Evolutionary conservation across 1,140 invertebrate species (phyloP).

Genomic region (Andrena cerasifolii): DNA sequence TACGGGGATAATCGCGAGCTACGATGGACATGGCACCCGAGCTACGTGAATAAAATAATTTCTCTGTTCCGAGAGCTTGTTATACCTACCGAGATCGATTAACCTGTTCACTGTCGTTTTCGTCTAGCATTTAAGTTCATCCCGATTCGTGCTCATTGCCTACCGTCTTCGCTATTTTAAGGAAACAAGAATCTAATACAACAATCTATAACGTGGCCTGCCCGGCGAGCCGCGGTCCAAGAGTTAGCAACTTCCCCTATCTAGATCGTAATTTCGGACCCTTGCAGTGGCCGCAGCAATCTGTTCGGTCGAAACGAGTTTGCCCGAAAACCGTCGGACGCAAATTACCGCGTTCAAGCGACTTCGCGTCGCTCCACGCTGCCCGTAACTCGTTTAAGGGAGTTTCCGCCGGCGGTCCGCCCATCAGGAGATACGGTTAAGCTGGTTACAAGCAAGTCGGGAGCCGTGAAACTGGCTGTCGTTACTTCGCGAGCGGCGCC

Average conservation of each 20-base stretch:
- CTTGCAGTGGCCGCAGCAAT: too few species aligned
- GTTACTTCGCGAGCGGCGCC: not conserved
- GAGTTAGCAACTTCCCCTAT: too few species aligned
- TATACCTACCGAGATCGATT: not conserved
- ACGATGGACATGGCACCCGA: not conserved
- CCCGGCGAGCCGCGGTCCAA: too few species aligned
- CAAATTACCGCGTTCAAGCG: not conserved
- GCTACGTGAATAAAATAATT: not conserved
- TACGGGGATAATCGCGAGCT: constrained; percentile 34
- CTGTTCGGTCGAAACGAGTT: not conserved
- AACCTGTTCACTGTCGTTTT: too few species aligned
- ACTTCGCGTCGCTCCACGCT: not conserved
- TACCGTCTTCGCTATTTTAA: too few species aligned
- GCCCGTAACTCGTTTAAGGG: constrained; percentile 24
- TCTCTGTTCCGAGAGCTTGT: too few species aligned
- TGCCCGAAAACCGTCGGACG: not conserved
- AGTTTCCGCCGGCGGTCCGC: not conserved
- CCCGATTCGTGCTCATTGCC: too few species aligned
- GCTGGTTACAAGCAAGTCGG: not conserved
- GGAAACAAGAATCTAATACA: too few species aligned
- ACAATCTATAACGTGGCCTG: too few species aligned
- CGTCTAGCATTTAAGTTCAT: too few species aligned
- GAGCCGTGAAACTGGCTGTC: constrained; percentile 11
- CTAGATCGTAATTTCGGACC: too few species aligned
- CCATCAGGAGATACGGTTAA: not conserved